Evolutionary conservation across 2,888 invertebrate species (phyloP), one percentile per base, ranked within the genome.

Genomic region (Saturnia japonica): DNA sequence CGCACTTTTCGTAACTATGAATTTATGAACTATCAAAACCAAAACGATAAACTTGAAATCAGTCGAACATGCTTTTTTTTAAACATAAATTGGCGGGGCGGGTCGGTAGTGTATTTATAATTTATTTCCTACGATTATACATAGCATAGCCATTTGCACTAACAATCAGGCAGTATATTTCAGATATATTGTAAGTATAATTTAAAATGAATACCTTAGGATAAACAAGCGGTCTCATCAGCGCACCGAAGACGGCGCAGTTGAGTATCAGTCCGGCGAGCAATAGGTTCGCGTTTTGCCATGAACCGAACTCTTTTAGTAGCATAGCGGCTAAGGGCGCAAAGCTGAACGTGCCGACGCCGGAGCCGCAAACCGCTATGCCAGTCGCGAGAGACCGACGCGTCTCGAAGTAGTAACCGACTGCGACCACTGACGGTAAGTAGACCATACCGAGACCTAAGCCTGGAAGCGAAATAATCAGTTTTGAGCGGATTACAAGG

Each of bases 391-490:
- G 94, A 16, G 99, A 98, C 74, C 99, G 95, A 81, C 98, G 97
- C 67, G 98, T 97, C 93, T 99, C 99, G 93, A 99, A 99, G 94
- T 99, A 99, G 91, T 99, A 99, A 9, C 99, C 98, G 42, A 99
- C 99, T 70, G 98, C 98, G 16, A 99, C 99, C 57, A 99, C 99
- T 1, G 99, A 99, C 0, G 99, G 99, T 67, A 99, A 95, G 91
- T 98, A 99, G 82, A 98, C 98, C 94, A 98, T 96, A 75, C 98
- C 98, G 85, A 98, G 98, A 34, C 98, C 98, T 80, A 98, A 96
- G 76, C 98, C 98, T 97, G 94, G 22, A 87, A 91, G 75, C 12
- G 28, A 28, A 60, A 60, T 4, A 60, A 60, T 28, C 1, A 28
- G 12, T 14, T 25, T 60, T 14, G 25, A 60, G 4, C 12, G 14